Conservation (phyloP, 2,888 invertebrate genomes). For the Silvanus unidentatus region DNA sequence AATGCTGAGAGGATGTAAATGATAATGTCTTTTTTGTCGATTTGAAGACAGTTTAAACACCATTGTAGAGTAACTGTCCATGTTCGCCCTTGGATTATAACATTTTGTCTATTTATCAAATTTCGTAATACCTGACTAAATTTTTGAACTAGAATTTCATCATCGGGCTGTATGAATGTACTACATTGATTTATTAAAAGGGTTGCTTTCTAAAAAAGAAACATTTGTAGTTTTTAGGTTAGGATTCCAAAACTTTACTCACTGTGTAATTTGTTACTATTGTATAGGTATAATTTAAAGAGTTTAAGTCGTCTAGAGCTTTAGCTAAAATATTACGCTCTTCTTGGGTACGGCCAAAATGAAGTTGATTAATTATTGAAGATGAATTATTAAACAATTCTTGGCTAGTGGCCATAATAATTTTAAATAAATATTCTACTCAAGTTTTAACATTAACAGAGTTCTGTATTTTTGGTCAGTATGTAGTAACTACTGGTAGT, state of each 20-base stretch:
- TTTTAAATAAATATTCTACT: no score
- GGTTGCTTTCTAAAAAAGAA: constrained; percentile 39
- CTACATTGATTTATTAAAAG: constrained; percentile 43
- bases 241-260: constrained; percentile 18
- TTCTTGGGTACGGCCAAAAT: constrained; percentile 37
- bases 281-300: constrained; percentile 52
- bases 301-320: constrained; percentile 58
- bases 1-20: constrained; percentile 41
- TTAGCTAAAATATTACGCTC: constrained; percentile 50
- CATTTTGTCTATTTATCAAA: constrained; percentile 52
- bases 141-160: constrained; percentile 53
- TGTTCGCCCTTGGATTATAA: constrained; percentile 43
- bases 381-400: constrained; percentile 35
- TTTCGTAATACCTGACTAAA: constrained; percentile 54
- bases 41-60: constrained; percentile 40
- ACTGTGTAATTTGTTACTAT: constrained; percentile 37
- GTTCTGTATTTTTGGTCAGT: no score
- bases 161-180: constrained; percentile 43
- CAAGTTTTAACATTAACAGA: no score
- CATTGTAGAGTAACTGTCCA: constrained; percentile 37
- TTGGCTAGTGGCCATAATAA: constrained; percentile 1
- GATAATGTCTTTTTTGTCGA: constrained; percentile 29
- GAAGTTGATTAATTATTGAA: constrained; percentile 37
- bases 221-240: constrained; percentile 5
- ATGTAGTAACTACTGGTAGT: no score